Evolutionary conservation across 2,888 invertebrate genomes (phyloP).

Genomic region (Thysanoteuthis rhombus): DNA sequence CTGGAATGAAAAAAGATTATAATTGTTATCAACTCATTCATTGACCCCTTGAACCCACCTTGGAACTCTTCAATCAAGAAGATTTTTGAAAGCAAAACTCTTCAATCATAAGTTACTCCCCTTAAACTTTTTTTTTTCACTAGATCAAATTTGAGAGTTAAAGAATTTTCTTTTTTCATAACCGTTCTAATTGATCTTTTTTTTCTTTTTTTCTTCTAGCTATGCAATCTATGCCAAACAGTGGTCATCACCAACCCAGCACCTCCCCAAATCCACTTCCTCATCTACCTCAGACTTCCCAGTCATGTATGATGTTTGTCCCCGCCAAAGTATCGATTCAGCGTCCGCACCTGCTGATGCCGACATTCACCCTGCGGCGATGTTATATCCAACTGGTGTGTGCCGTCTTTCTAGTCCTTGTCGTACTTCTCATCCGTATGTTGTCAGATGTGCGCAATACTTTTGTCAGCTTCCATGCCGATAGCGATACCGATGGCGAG

Average conservation of each 20-base stretch:
- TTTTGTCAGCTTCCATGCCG: conserved; percentile 47
- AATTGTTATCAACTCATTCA: too few relatives aligned
- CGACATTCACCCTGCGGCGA: conserved; percentile 40
- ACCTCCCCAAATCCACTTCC: conserved; percentile 54
- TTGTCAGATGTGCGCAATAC: conserved; percentile 43
- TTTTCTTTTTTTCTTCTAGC: neutral
- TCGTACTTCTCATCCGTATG: conserved; percentile 43
- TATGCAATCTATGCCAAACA: neutral
- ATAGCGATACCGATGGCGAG: conserved; percentile 48
- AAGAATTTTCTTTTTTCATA: too few relatives aligned
- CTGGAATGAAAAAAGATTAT: too few relatives aligned
- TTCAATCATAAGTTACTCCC: too few relatives aligned
- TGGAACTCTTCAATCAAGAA: too few relatives aligned
- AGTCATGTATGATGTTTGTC: conserved; percentile 38
- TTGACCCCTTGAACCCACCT: too few relatives aligned
- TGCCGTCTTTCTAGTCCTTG: conserved; percentile 39
- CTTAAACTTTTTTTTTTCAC: too few relatives aligned
- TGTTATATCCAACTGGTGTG: conserved; percentile 44
- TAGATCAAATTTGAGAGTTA: too few relatives aligned
- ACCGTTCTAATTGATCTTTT: too few relatives aligned
- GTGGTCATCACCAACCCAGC: conserved; percentile 32
- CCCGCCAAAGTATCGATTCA: conserved; percentile 36
- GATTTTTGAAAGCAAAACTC: too few relatives aligned
- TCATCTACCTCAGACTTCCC: neutral
- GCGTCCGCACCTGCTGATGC: conserved; percentile 35